Evolutionary conservation across 2,113 vertebrate genomes (phyloP), one percentile per base, ranked within the genome.

Genomic region (Pandion haliaetus): DNA sequence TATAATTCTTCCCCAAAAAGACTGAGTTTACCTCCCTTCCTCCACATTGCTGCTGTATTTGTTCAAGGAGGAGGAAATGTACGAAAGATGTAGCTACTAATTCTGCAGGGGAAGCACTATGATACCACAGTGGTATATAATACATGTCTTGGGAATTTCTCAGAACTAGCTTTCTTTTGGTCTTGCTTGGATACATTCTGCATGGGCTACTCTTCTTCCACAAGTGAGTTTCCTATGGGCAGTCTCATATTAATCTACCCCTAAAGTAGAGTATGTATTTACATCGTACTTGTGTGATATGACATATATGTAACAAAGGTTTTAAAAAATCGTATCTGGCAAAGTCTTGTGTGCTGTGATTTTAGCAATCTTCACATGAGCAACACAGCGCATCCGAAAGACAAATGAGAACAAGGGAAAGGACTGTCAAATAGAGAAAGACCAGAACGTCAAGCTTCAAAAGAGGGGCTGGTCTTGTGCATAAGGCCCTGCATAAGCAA

Each of bases 371-470:
- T 89, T 94, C 73, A 50, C 49, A 17, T 10, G 66, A 89, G 26
- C 49, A 69, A 23, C 61, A 61, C 70, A 7, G 66, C 0, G 0
- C 44, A 93, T 65, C 62, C 34, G 1, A 85, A 95, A 96, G 95
- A 96, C 74, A 90, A 97, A 93, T 50, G 91, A 87, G 88, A 95
- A 69, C 66, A 90, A 93, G 96, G 62, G 96, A 94, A 97, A 95
- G 89, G 95, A 95, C 91, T 94, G 95, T 95, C 95, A 97, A 95
- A 80, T 0, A 82, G 96, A 97, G 89, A 96, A 96, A 97, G 89
- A 82, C 82, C 95, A 97, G 95, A 94, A 93, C 11, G 5, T 78
- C 49, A 15, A 40, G 86, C 89, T 96, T 97, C 94, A 95, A 95
- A 97, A 95, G 84, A 83, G 54, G 38, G 94, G 88, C 38, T 91